Base-by-base conservation (phyloP, 2,797 vertebrate genomes). In the Sebastes reedi region DNA sequence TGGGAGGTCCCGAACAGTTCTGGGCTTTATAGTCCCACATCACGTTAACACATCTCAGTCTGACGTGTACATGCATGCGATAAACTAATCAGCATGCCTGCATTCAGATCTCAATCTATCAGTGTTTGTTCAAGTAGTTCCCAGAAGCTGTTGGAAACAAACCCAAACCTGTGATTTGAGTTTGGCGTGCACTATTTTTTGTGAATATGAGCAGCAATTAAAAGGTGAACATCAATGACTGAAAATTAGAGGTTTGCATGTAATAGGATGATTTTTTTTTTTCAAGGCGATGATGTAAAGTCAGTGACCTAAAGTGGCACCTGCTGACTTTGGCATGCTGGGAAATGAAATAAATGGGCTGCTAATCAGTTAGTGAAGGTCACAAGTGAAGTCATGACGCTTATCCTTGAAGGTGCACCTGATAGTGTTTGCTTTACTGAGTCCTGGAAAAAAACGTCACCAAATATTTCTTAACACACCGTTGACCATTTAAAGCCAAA, bases 351-450 rank as follows among this genome's bases (percentile, higher is more conserved):
- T 58, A 16, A 27, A 65, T 22, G 2, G 8, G 30, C 64, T 25
- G 22, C 52, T 64, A n/a, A 71, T 84, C 83, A 61, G 74, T 55
- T 13, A 34, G 52, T 46, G 39, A 81, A 74, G 70, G 75, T 77
- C 58, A 79, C 12, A 30, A 22, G 10, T 24, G 5, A 73, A 67
- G 65, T 74, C 25, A 32, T 16, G 42, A 2, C 1, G 2, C 16
- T 10, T 62, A 29, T 52, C 39, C 13, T 32, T 72, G 22, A 68
- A 68, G 46, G 22, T 64, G 36, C 13, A 68, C 22, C 8, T 24
- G 10, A 25, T 1, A 0, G 20, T 9, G 54, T 16, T 70, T 27
- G 66, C 20, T 3, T 20, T 54, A 8, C 16, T 27, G 12, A 36
- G 24, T 54, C 46, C 7, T 25, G 24, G 25, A 46, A 46, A 42